Evolutionary conservation across 2,888 invertebrate species (phyloP), one percentile per base, ranked within the genome.

Genomic region (Lymantria monacha): DNA sequence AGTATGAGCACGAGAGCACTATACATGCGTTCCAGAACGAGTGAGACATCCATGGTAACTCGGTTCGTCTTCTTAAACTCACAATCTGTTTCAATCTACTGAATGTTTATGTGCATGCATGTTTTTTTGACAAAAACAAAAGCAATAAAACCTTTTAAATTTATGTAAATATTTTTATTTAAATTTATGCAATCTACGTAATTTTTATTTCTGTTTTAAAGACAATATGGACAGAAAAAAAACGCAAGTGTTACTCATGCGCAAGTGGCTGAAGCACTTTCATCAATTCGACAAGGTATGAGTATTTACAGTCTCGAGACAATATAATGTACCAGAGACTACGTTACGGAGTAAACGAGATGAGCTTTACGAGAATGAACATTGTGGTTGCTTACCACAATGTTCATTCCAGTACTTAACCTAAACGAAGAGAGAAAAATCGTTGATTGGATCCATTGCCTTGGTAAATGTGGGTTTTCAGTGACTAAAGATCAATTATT

Each of bases 361-460:
- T 54, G 48, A 51, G 33, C 37, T 42, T 40, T 56, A 57, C 48
- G 51, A 42, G 15, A 50, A 50, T 53, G 42, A 49, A 46, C 51
- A 51, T 42, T 54, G 57, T 48, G 59, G 59, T 47, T 51, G 46
- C 40, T 55, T 53, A 45, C 51, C n/a, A n/a, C n/a, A n/a, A n/a
- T n/a, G n/a, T n/a, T n/a, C n/a, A n/a, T n/a, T n/a, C n/a, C 59
- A 53, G 46, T 51, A 52, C 61, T 61, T 36, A 61, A 53, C 47
- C 46, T 48, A 53, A 42, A 50, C 43, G 61, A 65, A 56, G 59
- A 61, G 52, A 51, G 45, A 52, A 49, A 51, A 56, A 50, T 62
- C n/a, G 60, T 63, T 31, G 59, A 61, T 44, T 68, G 61, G 65
- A 58, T 65, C 14, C 55, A 60, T 53, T 51, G 60, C 51, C 51